A percentile compares a stretch with the other conserved stretches of the same genome.
phyloP scores from a whole-genome alignment of 2,888 invertebrate genomes.

The Eristalis pertinax region DNA sequence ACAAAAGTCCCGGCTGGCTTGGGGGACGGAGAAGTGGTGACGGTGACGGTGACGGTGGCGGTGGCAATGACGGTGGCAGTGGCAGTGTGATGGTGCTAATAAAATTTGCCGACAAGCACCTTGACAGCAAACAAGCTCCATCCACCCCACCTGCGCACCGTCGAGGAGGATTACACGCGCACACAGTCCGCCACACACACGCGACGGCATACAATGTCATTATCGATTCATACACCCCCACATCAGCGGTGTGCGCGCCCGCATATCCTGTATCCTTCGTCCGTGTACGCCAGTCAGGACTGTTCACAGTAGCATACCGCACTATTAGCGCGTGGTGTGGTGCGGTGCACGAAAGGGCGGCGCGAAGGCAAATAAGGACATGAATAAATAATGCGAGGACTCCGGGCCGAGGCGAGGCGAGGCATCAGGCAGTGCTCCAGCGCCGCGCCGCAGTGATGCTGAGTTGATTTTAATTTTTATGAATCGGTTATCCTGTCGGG shows the following conservation, averaged over 20 bases:
- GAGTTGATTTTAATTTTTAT: conserved; percentile 54
- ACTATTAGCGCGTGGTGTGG: conserved; percentile 40
- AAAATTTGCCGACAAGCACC: conserved; percentile 43
- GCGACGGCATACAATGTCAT: conserved; percentile 27
- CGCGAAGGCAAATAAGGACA: conserved; percentile 36
- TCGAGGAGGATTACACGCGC: conserved; percentile 34
- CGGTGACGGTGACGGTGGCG: not conserved
- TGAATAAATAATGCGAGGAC: conserved; percentile 53
- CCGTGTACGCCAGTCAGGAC: not conserved
- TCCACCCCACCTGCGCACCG: not conserved
- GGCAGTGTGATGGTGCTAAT: conserved; percentile 28
- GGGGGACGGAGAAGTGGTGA: not conserved
- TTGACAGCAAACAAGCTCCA: conserved; percentile 20
- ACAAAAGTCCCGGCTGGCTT: not conserved
- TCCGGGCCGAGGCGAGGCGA: not conserved
- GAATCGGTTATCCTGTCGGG: conserved; percentile 36
- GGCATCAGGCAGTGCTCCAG: not conserved
- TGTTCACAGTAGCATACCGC: conserved; percentile 35
- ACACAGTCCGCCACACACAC: not conserved
- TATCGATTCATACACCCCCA: conserved; percentile 51
- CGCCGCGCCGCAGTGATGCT: not conserved
- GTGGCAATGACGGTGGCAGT: not conserved
- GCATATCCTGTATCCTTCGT: not conserved
- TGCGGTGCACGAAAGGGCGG: conserved; percentile 29
- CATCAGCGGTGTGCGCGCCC: conserved; percentile 2